Percentiles rank a stretch among this genome's conserved stretches.
phyloP scores from a whole-genome alignment of 2,888 invertebrate genomes.

The Latheticus oryzae region DNA sequence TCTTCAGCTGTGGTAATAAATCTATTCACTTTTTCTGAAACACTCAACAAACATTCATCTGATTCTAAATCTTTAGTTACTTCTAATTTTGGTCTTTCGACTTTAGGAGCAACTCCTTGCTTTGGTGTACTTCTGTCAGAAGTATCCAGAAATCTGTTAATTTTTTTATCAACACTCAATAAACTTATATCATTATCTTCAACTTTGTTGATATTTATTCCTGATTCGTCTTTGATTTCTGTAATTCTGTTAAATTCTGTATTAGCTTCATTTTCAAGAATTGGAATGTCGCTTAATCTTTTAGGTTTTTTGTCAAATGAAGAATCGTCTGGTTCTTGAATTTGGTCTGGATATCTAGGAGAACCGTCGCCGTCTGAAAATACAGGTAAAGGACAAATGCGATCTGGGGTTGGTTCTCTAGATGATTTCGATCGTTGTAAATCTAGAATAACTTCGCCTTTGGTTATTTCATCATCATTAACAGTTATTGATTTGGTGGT shows the following conservation, averaged over 20 bases:
- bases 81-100: slow-evolving; percentile 68
- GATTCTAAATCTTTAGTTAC: slow-evolving; percentile 68
- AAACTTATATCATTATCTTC: slow-evolving; percentile 68
- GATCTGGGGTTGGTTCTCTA: slow-evolving; percentile 79
- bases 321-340: slow-evolving; percentile 80
- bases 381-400: slow-evolving; percentile 76
- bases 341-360: slow-evolving; percentile 79
- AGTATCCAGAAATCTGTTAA: slow-evolving; percentile 62
- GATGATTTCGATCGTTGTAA: slow-evolving; percentile 80
- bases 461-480: slow-evolving; percentile 60
- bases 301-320: slow-evolving; percentile 61
- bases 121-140: slow-evolving; percentile 60
- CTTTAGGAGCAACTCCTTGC: slow-evolving; percentile 60
- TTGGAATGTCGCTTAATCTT: slow-evolving; percentile 67
- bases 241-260: slow-evolving; percentile 66
- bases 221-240: slow-evolving; percentile 53
- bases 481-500: slow-evolving; percentile 69
- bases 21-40: slow-evolving; percentile 77
- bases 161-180: slow-evolving; percentile 71
- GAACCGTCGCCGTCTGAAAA: slow-evolving; percentile 70
- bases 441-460: slow-evolving; percentile 74
- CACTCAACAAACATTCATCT: slow-evolving; percentile 75
- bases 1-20: slow-evolving; percentile 71
- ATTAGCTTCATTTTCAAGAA: slow-evolving; percentile 72
- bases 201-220: slow-evolving; percentile 58